These are phyloP conservation scores for Sturnus vulgaris DNA, from an alignment of 2,113 vertebrate genomes.

Conservation along the genomic window DNA sequence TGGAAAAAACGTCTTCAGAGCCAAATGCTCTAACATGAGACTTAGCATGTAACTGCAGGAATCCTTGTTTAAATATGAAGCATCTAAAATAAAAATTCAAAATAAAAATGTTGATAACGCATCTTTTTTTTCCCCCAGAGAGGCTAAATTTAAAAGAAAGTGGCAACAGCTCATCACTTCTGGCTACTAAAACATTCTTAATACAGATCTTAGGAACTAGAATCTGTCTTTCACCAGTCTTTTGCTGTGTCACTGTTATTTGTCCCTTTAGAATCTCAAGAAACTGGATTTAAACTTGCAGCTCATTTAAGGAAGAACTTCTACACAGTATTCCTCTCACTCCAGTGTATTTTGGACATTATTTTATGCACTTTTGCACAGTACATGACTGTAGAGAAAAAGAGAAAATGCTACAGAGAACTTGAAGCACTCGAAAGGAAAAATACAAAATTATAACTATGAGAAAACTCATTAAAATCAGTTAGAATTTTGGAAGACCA, in stretches of 20 bases:
- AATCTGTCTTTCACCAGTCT: background rate
- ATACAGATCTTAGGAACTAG: background rate
- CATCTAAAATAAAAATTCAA: background rate
- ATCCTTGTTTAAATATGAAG: background rate
- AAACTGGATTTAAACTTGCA: background rate
- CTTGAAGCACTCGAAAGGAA: background rate
- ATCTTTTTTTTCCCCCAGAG: background rate
- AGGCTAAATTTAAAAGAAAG: background rate
- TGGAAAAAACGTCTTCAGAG: background rate
- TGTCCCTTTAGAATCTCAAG: background rate
- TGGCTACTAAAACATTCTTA: background rate
- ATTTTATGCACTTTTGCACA: background rate
- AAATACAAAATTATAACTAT: background rate
- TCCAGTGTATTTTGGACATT: background rate
- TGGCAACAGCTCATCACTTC: background rate
- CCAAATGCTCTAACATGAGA: background rate
- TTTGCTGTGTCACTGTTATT: background rate
- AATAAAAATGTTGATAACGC: background rate
- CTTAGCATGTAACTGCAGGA: background rate
- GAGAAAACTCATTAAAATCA: background rate
- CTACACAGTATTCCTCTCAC: background rate
- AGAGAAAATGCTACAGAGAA: background rate
- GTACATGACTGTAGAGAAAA: background rate
- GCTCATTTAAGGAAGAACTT: background rate
- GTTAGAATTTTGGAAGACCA: background rate